Conservation (phyloP, 1,140 invertebrate genomes). For the Tetramorium alpestre region DNA sequence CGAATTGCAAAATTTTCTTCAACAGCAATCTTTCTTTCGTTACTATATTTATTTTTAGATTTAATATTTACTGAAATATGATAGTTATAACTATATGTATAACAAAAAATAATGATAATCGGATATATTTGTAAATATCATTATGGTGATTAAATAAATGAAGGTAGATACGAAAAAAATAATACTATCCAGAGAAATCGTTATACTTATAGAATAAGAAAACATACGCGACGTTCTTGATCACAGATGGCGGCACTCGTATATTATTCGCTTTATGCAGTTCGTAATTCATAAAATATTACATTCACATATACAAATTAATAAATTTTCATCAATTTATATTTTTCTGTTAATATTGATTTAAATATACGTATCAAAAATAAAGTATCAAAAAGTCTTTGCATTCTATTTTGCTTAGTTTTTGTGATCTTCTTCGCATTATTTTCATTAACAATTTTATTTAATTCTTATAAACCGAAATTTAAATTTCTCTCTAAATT, state of each 20-base stretch:
- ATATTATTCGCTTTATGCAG: not conserved
- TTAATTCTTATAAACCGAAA: not conserved
- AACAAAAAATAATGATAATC: not conserved
- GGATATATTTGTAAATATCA: not conserved
- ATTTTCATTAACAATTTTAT: not conserved
- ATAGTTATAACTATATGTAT: not conserved
- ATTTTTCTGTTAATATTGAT: not conserved
- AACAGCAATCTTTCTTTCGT: not conserved
- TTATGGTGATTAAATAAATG: not conserved
- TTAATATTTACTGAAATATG: constrained; percentile 1
- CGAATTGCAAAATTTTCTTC: not conserved
- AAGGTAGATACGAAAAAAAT: not conserved
- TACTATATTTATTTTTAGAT: not conserved
- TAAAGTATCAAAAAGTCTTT: not conserved
- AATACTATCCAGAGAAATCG: not conserved
- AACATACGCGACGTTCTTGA: constrained; percentile 54
- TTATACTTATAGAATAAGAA: constrained; percentile 6
- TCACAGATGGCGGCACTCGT: constrained; percentile 77
- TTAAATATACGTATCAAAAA: not conserved
- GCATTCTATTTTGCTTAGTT: not conserved
- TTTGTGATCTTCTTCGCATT: not conserved
- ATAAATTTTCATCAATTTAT: not conserved
- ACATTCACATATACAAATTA: constrained; percentile 4
- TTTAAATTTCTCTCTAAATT: not conserved
- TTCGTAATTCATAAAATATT: not conserved